Conservation (phyloP, 2,113 vertebrate species). For the Amphilophus citrinellus region DNA sequence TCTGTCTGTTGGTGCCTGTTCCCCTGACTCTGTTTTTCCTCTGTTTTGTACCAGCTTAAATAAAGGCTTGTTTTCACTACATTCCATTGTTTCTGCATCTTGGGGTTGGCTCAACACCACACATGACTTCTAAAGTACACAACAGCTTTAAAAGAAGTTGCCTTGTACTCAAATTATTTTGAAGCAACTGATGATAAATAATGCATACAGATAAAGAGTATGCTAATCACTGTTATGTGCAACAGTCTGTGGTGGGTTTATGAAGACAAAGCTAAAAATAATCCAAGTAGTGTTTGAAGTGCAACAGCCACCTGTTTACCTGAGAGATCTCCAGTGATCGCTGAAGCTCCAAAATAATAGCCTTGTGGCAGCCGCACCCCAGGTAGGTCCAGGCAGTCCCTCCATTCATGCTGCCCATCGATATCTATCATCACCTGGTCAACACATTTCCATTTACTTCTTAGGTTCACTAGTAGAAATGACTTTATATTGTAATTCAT, state of each 20-base stretch:
- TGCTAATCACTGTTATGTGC: background rate
- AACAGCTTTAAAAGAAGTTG: background rate
- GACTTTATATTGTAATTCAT: background rate
- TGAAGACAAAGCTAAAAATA: background rate
- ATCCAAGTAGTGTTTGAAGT: too few relatives aligned
- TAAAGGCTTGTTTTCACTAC: background rate
- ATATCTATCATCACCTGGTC: constrained; percentile 93
- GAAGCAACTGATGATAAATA: too few relatives aligned
- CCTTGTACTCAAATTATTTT: background rate
- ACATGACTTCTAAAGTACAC: background rate
- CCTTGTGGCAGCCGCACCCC: constrained; percentile 90
- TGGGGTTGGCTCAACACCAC: background rate
- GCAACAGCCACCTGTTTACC: constrained; percentile 74
- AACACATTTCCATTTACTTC: background rate
- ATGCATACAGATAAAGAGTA: background rate
- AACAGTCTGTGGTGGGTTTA: background rate
- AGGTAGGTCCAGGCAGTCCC: constrained; percentile 93
- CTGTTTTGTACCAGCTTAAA: background rate
- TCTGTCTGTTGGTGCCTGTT: background rate
- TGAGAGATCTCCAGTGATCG: constrained; percentile 94
- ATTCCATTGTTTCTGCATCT: background rate
- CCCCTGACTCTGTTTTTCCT: background rate
- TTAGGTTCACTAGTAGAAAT: background rate
- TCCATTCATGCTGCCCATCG: constrained; percentile 94
- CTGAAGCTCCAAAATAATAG: constrained; percentile 92